Evolutionary conservation across 1,140 invertebrate species (phyloP), one percentile per base, ranked within the genome.

Genomic region (Portunus trituberculatus): DNA sequence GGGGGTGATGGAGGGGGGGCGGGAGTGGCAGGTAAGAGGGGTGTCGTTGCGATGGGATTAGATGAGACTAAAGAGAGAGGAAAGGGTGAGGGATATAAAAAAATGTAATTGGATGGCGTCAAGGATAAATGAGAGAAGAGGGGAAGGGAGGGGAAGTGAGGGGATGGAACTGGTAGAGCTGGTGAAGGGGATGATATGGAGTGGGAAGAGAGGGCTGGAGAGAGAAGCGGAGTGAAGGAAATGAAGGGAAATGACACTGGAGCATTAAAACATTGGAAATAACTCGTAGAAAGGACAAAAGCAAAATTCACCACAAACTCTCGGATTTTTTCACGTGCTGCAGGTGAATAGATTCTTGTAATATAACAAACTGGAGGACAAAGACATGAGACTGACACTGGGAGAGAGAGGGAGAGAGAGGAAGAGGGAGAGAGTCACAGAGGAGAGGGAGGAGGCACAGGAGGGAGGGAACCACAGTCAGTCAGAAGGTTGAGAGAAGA

Each of bases 121-220:
- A 88, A 46, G 86, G 86, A 46, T 76, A 76, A 88, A 88, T 39
- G 86, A 46, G 86, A 46, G 45, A 88, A 46, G 45, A 46, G 86
- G 86, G 45, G 45, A 88, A 45, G 86, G 86, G 31, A 46, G 20
- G 45, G 86, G 86, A 46, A 8, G 45, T 16, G 86, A 45, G 86
- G 86, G 86, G 31, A 88, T 88, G 86, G 16, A 32, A 88, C 12
- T 14, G 86, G 59, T 29, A 20, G 31, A 76, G 59, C 25, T 16
- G 46, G 52, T 92, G n/a, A 28, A 29, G 31, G 46, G 48, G 90
- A 92, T 28, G 29, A 76, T 76, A 76, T 76, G 67, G 6, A 76
- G 20, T 7, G 67, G 20, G 20, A n/a, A n/a, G 59, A 32, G 10
- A 31, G n/a, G 83, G 28, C 12, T 12, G 48, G 89, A 59, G 46